Evolutionary conservation across 2,113 vertebrate genomes (phyloP).

Genomic region (Takifugu flavidus): DNA sequence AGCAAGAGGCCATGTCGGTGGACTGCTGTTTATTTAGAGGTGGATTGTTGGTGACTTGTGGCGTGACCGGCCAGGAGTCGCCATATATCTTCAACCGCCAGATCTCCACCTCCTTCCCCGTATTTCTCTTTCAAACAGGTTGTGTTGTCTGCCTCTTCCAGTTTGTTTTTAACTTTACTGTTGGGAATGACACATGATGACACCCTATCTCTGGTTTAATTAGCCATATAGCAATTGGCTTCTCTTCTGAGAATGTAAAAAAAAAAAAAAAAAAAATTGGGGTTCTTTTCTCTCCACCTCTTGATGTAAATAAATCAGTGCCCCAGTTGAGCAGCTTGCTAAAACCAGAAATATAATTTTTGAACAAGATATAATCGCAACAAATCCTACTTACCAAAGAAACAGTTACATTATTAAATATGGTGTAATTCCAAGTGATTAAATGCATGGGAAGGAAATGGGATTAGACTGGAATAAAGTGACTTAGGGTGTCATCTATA

Average conservation of each 20-base stretch:
- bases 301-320: conserved; percentile 48
- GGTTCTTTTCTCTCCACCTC: conserved; percentile 42
- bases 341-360: conserved; percentile 51
- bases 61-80: too few relatives aligned
- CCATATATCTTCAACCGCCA: too few relatives aligned
- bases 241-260: conserved; percentile 36
- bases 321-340: conserved; percentile 20
- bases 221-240: conserved; percentile 44
- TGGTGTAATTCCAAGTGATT: conserved; percentile 12
- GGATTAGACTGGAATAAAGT: conserved; percentile 25
- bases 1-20: conserved; percentile 31
- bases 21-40: conserved; percentile 34
- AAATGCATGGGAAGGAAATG: conserved; percentile 4
- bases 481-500: conserved; percentile 7
- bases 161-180: conserved; percentile 26
- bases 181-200: too few relatives aligned
- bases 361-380: conserved; percentile 33
- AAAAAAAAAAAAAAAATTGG: too few relatives aligned
- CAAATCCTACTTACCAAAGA: conserved; percentile 28
- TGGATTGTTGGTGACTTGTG: conserved; percentile 6
- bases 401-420: conserved; percentile 35
- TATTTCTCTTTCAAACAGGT: conserved; percentile 36
- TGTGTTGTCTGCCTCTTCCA: conserved; percentile 41
- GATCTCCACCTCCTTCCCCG: too few relatives aligned
- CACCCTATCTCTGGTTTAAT: conserved; percentile 48